Evolutionary conservation across 2,113 vertebrate species (phyloP), one percentile per base, ranked within the genome.

Genomic region (Pluvianellus socialis): DNA sequence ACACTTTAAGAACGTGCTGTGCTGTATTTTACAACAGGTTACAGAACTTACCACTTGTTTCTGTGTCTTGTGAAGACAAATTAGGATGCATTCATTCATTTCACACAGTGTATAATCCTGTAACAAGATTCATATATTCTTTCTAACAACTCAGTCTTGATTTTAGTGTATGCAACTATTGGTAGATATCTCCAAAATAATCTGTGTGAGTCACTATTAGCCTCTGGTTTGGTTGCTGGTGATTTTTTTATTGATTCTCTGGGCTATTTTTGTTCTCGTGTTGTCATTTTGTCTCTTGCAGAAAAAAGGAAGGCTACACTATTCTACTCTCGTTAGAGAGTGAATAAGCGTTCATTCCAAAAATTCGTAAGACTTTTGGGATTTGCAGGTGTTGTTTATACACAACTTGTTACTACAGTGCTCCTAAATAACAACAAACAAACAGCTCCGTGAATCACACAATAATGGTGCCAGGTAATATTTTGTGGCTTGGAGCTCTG

Each of bases 331-430:
- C n/a, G n/a, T n/a, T 84, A 84, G 84, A 81, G 47, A 79, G 19
- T 75, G 70, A 91, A 18, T 23, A 76, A 56, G 5, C 7, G 63
- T 90, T 95, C 6, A 53, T 85, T 94, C 44, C 68, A 76, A 91
- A 96, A 90, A 72, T 82, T 81, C 15, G 3, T 53, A 55, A 80
- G 44, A 27, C 52, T 63, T 65, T 27, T 10, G 44, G 70, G 61
- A 61, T 94, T 95, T 85, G 16, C 52, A 72, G 59, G 53, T 38
- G 49, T 40, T 73, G n/a, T 91, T 95, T 89, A 79, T 68, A 55
- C 7, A 71, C 17, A 79, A 6, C 30, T 58, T 90, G 22, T 38
- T 63, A 45, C 19, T 66, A 58, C 35, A 35, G 5, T 32, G 4
- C 12, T 79, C 14, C 35, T 82, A 71, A 87, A 75, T 58, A 88